Conservation (phyloP, 1,140 invertebrate species). For the Nautilus pompilius region DNA sequence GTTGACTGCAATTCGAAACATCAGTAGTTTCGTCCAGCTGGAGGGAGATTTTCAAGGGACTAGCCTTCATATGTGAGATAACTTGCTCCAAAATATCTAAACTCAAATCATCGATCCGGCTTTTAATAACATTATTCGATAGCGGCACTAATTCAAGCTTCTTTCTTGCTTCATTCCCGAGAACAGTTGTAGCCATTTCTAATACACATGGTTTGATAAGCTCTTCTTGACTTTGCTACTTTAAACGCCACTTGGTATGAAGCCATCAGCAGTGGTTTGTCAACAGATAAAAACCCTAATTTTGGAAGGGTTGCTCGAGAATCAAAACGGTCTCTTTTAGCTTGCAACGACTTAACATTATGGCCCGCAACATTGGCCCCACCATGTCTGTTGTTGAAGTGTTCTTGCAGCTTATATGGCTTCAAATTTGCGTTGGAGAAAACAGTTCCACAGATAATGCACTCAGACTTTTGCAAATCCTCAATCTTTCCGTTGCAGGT, state of each 20-base stretch:
- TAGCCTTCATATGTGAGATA: slow-evolving; percentile 1
- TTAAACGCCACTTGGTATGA: neutral
- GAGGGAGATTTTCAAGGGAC: neutral
- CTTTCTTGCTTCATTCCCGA: neutral
- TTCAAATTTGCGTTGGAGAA: neutral
- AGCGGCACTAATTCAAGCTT: slow-evolving; percentile 4
- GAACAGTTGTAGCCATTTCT: slow-evolving; percentile 6
- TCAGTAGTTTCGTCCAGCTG: neutral
- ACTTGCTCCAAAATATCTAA: slow-evolving; percentile 3
- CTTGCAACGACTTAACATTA: neutral
- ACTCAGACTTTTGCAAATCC: neutral
- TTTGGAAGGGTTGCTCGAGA: neutral
- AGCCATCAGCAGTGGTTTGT: neutral
- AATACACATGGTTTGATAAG: slow-evolving; percentile 3
- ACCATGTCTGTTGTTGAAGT: neutral
- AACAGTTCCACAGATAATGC: neutral
- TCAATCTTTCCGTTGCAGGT: neutral
- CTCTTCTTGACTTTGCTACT: slow-evolving; percentile 1
- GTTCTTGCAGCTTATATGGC: slow-evolving; percentile 1
- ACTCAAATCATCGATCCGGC: neutral
- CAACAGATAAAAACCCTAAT: neutral
- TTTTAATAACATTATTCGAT: neutral
- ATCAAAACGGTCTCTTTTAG: slow-evolving; percentile 2
- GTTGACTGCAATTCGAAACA: slow-evolving; percentile 1
- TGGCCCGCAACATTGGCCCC: neutral